phyloP scores from a whole-genome alignment of 2,113 vertebrate genomes.

The Eptesicus fuscus region DNA sequence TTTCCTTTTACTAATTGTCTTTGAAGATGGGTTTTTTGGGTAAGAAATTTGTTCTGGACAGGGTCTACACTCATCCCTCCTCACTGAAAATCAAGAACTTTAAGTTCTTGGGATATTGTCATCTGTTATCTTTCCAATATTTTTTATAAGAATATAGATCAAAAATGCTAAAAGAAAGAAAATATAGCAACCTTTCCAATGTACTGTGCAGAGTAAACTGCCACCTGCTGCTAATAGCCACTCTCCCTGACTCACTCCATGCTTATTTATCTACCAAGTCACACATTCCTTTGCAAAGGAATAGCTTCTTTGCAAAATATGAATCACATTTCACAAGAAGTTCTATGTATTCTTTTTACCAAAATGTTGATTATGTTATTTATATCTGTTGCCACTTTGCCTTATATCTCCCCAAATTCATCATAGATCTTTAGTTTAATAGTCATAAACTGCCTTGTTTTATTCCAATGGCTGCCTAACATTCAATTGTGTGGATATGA shows the following conservation, averaged over 20 bases:
- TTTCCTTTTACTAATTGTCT: neutral
- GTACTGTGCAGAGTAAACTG: neutral
- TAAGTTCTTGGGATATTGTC: neutral
- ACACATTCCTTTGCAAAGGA: neutral
- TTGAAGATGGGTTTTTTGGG: neutral
- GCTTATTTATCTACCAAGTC: neutral
- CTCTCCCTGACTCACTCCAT: neutral
- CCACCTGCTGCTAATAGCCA: neutral
- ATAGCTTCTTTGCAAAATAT: neutral
- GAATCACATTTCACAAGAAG: neutral
- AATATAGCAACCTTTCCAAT: neutral
- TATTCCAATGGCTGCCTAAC: neutral
- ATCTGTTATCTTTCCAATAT: neutral
- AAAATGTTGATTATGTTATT: neutral
- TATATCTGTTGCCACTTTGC: neutral
- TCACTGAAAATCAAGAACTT: neutral
- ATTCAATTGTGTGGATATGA: neutral
- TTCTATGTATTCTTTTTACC: neutral
- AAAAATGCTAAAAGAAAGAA: neutral
- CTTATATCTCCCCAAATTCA: neutral
- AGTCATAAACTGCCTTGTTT: neutral
- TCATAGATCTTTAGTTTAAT: neutral
- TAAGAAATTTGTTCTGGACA: neutral
- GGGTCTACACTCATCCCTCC: neutral
- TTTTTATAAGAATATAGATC: neutral